These are phyloP conservation scores for Brenthis ino DNA, from an alignment of 2,888 invertebrate genomes.

Conservation along the genomic window DNA sequence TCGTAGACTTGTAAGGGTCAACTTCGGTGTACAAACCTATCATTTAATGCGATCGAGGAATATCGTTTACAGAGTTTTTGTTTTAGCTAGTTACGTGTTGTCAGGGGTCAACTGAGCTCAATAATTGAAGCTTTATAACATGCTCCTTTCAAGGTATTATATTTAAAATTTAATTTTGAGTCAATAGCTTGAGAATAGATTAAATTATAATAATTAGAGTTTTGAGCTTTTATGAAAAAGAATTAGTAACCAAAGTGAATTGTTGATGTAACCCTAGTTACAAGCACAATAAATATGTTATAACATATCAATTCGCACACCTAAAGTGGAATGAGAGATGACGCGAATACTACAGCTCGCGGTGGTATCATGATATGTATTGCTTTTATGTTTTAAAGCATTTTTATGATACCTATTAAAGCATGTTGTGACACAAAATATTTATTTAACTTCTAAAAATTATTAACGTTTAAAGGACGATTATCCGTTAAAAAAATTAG, in stretches of 20 bases:
- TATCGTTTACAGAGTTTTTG: constrained; percentile 13
- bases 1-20: constrained; percentile 20
- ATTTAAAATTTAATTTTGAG: too few relatives aligned
- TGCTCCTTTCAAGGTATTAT: too few relatives aligned
- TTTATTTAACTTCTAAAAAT: too few relatives aligned
- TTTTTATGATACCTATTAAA: too few relatives aligned
- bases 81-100: constrained; percentile 17
- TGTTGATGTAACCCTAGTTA: not conserved
- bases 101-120: constrained; percentile 22
- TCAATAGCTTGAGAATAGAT: too few relatives aligned
- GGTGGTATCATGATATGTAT: too few relatives aligned
- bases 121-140: not conserved
- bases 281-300: not conserved
- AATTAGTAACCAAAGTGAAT: not conserved
- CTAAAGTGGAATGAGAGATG: not conserved
- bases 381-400: too few relatives aligned
- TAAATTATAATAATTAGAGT: too few relatives aligned
- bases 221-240: not conserved
- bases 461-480: too few relatives aligned
- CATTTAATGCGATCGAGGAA: constrained; percentile 20
- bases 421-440: too few relatives aligned
- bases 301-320: not conserved
- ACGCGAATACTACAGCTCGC: not conserved
- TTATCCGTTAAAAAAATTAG: too few relatives aligned
- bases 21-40: constrained; percentile 20